Percentiles rank a stretch among this genome's conserved stretches.
phyloP scores from a whole-genome alignment of 1,140 invertebrate species.

The Ceratoteleas bidentatus region DNA sequence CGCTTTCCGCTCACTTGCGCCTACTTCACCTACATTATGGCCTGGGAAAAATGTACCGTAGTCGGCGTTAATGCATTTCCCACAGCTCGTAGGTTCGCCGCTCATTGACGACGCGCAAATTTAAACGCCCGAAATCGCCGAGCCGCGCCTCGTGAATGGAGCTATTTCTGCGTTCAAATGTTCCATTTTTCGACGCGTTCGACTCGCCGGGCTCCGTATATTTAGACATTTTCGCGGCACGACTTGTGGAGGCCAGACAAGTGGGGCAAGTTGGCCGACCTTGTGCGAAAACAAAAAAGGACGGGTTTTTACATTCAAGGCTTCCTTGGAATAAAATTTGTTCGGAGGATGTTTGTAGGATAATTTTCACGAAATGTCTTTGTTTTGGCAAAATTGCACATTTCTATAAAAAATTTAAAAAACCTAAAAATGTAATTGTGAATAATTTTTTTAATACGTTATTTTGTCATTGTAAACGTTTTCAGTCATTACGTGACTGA shows the following conservation, averaged over 20 bases:
- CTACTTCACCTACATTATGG: slow-evolving; percentile 30
- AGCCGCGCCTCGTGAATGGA: slow-evolving; percentile 32
- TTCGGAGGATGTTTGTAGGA: too few species aligned
- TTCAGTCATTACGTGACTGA: too few species aligned
- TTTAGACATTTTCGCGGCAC: slow-evolving; percentile 12
- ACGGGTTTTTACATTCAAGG: too few species aligned
- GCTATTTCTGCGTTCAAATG: slow-evolving; percentile 35
- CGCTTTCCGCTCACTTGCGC: slow-evolving; percentile 38
- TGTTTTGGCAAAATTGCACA: too few species aligned
- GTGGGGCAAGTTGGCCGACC: neutral
- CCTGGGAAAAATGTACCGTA: slow-evolving; percentile 32
- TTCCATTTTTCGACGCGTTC: slow-evolving; percentile 37
- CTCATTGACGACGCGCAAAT: slow-evolving; percentile 11
- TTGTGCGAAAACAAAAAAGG: too few species aligned
- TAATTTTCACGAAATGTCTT: too few species aligned
- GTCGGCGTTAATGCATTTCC: slow-evolving; percentile 27
- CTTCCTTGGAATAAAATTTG: too few species aligned
- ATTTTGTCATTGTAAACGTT: too few species aligned
- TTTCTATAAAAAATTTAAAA: too few species aligned
- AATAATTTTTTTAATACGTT: too few species aligned
- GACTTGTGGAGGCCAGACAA: neutral
- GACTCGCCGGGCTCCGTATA: slow-evolving; percentile 26
- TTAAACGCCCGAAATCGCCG: slow-evolving; percentile 26
- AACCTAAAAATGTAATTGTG: too few species aligned
- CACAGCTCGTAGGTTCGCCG: slow-evolving; percentile 10